A percentile compares a stretch with the other conserved stretches of the same genome.
phyloP scores from a whole-genome alignment of 1,140 invertebrate genomes.

The Trichomalopsis sarcophagae region DNA sequence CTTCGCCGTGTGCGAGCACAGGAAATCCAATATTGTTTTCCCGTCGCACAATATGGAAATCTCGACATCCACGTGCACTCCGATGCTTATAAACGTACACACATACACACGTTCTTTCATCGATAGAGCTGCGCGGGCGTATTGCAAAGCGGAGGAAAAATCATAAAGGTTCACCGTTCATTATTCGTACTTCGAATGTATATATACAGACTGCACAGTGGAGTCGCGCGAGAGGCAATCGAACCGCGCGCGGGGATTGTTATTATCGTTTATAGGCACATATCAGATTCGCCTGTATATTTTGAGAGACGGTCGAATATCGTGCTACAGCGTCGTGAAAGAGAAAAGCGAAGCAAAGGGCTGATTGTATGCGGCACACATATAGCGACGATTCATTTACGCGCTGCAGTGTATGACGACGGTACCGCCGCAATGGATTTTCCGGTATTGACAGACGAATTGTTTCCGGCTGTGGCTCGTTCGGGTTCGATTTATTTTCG shows the following conservation, averaged over 20 bases:
- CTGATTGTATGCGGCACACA: background rate
- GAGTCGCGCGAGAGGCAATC: background rate
- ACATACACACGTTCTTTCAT: background rate
- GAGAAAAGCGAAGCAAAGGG: no score
- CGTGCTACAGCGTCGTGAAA: no score
- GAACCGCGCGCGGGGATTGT: background rate
- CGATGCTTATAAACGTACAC: no score
- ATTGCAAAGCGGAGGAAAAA: background rate
- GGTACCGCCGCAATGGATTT: no score
- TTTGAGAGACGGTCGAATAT: no score
- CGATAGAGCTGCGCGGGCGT: background rate
- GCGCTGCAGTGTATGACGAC: no score
- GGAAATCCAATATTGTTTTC: slow-evolving; percentile 14
- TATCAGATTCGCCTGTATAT: no score
- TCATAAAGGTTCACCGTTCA: background rate
- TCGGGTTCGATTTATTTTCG: no score
- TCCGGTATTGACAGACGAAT: no score
- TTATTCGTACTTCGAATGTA: background rate
- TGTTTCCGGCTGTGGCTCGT: no score
- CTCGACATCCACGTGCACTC: background rate
- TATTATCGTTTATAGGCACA: no score
- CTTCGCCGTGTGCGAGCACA: background rate
- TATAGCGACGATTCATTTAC: no score
- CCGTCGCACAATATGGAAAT: slow-evolving; percentile 19
- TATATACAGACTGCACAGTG: background rate